These are phyloP conservation scores for Sebastes cheni DNA, from an alignment of 2,797 vertebrate genomes.

Conservation along the genomic window DNA sequence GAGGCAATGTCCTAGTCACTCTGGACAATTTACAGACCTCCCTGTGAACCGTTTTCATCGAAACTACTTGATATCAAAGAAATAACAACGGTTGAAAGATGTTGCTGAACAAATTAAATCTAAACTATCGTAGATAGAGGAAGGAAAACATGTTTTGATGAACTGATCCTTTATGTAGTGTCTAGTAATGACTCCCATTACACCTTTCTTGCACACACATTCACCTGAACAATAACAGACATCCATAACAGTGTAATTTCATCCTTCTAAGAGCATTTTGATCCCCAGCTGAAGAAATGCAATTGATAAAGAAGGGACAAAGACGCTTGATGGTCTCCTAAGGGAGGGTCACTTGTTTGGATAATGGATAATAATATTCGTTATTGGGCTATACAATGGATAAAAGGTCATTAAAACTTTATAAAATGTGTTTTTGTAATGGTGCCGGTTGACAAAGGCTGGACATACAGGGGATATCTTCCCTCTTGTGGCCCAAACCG, in stretches of 20 bases:
- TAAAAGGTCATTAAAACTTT: slow-evolving; percentile 74
- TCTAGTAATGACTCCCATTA: background rate
- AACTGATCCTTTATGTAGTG: background rate
- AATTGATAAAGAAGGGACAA: slow-evolving; percentile 11
- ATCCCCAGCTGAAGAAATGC: slow-evolving; percentile 2
- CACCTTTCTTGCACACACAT: background rate
- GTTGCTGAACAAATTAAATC: background rate
- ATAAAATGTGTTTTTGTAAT: slow-evolving; percentile 70
- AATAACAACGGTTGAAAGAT: background rate
- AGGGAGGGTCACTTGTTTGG: slow-evolving; percentile 59
- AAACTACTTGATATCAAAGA: background rate
- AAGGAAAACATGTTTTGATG: background rate
- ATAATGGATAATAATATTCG: slow-evolving; percentile 64
- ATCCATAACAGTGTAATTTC: background rate
- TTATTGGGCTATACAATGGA: slow-evolving; percentile 19
- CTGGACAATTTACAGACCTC: background rate
- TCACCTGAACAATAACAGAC: background rate
- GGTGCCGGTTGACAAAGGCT: slow-evolving; percentile 54
- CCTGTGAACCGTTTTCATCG: background rate
- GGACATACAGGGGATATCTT: slow-evolving; percentile 43
- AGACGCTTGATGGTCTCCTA: slow-evolving; percentile 19
- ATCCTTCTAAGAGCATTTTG: background rate
- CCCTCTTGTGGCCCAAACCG: slow-evolving; percentile 55
- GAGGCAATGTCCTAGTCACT: background rate
- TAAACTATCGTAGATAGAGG: background rate